phyloP scores from a whole-genome alignment of 2,888 invertebrate species.

The Antitype chi region DNA sequence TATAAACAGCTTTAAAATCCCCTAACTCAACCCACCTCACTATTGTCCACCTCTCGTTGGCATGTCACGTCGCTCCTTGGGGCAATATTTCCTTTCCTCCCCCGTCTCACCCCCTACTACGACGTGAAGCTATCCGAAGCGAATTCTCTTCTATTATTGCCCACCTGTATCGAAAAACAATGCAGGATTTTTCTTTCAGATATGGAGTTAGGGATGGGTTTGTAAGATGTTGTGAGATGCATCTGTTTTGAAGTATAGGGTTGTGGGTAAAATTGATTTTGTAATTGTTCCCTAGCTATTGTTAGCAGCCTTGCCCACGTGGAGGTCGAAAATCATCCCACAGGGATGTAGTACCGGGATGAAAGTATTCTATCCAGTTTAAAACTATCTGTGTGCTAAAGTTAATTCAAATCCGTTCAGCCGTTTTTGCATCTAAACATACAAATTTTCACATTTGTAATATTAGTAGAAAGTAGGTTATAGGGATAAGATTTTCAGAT shows the following conservation, averaged over 20 bases:
- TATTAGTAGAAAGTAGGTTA: too few relatives aligned
- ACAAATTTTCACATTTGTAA: too few relatives aligned
- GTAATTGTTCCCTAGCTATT: too few relatives aligned
- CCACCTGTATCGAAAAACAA: slow-evolving; percentile 76
- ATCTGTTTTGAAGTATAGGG: background rate
- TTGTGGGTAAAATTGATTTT: background rate
- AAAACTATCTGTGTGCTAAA: too few relatives aligned
- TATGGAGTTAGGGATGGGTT: background rate
- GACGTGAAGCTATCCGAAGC: slow-evolving; percentile 66
- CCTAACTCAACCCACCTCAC: slow-evolving; percentile 35
- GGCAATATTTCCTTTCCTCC: slow-evolving; percentile 53
- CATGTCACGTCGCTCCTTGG: slow-evolving; percentile 72
- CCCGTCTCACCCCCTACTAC: slow-evolving; percentile 16
- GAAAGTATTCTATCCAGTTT: too few relatives aligned
- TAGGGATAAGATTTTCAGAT: background rate
- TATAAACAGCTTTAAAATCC: background rate
- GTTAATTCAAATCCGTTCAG: too few relatives aligned
- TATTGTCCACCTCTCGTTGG: slow-evolving; percentile 69
- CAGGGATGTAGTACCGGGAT: too few relatives aligned
- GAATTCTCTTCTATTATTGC: slow-evolving; percentile 73
- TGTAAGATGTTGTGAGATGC: background rate
- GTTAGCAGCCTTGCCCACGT: too few relatives aligned
- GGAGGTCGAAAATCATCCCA: too few relatives aligned
- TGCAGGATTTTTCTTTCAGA: slow-evolving; percentile 49
- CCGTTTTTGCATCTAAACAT: too few relatives aligned